phyloP scores from a whole-genome alignment of 1,140 invertebrate genomes.

The Mylabris phalerata region DNA sequence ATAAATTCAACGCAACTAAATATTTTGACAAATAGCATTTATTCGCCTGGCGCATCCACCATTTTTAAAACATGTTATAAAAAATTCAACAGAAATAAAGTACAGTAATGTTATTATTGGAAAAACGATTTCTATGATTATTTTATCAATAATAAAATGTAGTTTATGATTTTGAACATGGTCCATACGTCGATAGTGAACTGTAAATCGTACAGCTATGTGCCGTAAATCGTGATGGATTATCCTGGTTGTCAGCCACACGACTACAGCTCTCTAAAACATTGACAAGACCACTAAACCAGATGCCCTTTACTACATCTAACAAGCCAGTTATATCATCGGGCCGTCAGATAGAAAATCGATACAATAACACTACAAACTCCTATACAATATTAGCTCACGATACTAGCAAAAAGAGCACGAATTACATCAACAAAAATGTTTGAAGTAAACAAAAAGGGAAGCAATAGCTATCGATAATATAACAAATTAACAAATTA shows the following conservation, averaged over 20 bases:
- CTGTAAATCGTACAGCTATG: slow-evolving; percentile 32
- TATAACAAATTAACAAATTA: too few species aligned
- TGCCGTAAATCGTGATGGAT: slow-evolving; percentile 36
- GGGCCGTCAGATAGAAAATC: slow-evolving; percentile 10
- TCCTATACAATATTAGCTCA: too few species aligned
- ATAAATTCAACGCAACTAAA: not conserved
- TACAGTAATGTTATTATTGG: not conserved
- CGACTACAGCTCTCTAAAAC: slow-evolving; percentile 19
- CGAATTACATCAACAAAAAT: too few species aligned
- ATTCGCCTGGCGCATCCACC: not conserved
- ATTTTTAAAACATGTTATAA: not conserved
- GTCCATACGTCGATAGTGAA: slow-evolving; percentile 30
- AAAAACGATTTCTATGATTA: slow-evolving; percentile 1
- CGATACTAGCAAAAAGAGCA: too few species aligned
- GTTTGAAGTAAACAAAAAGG: too few species aligned
- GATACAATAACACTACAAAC: not conserved
- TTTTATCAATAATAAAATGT: slow-evolving; percentile 18
- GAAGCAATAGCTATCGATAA: too few species aligned
- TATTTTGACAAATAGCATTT: slow-evolving; percentile 6
- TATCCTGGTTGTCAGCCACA: slow-evolving; percentile 26
- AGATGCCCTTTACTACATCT: slow-evolving; percentile 4
- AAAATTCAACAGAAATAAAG: not conserved
- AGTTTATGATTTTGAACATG: slow-evolving; percentile 25
- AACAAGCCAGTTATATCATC: slow-evolving; percentile 10
- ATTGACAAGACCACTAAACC: slow-evolving; percentile 23